Evolutionary conservation across 1,140 invertebrate species (phyloP).

Genomic region (Danaus melanippus): DNA sequence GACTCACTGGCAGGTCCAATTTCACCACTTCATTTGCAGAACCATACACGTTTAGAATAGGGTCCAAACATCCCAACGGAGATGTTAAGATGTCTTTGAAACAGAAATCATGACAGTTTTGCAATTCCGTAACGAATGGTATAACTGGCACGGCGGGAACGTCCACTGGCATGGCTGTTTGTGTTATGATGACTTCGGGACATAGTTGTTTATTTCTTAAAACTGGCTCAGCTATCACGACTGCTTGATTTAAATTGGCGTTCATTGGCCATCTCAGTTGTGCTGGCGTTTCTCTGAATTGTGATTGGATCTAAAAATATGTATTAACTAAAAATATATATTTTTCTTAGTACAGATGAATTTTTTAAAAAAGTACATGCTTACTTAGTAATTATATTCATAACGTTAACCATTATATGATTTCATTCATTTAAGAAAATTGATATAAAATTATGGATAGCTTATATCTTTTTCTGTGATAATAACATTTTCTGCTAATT

Average conservation of each 20-base stretch:
- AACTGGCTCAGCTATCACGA: slow-evolving; percentile 2
- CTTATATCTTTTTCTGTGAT: too few relatives aligned
- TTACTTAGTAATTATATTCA: too few relatives aligned
- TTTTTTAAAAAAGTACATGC: too few relatives aligned
- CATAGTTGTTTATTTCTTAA: background rate
- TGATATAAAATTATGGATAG: too few relatives aligned
- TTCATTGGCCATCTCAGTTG: background rate
- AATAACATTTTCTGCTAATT: too few relatives aligned
- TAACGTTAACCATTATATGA: too few relatives aligned
- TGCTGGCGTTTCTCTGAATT: slow-evolving; percentile 4
- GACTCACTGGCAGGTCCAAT: slow-evolving; percentile 17
- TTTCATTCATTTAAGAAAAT: too few relatives aligned
- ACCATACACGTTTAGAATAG: slow-evolving; percentile 25
- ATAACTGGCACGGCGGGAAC: slow-evolving; percentile 9
- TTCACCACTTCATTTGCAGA: slow-evolving; percentile 16
- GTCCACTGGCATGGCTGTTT: slow-evolving; percentile 8
- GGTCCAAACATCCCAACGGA: slow-evolving; percentile 27
- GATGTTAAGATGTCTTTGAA: slow-evolving; percentile 22
- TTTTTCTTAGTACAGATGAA: too few relatives aligned
- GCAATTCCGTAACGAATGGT: slow-evolving; percentile 17
- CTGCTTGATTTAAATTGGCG: background rate
- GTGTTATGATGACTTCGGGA: slow-evolving; percentile 2
- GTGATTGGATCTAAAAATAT: slow-evolving; percentile 13
- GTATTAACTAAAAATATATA: slow-evolving; percentile 9
- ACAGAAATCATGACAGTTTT: slow-evolving; percentile 15